A percentile compares a stretch with the other conserved stretches of the same genome.
Conservation (phyloP, 2,888 invertebrate species). For the Osmoderma eremita region DNA sequence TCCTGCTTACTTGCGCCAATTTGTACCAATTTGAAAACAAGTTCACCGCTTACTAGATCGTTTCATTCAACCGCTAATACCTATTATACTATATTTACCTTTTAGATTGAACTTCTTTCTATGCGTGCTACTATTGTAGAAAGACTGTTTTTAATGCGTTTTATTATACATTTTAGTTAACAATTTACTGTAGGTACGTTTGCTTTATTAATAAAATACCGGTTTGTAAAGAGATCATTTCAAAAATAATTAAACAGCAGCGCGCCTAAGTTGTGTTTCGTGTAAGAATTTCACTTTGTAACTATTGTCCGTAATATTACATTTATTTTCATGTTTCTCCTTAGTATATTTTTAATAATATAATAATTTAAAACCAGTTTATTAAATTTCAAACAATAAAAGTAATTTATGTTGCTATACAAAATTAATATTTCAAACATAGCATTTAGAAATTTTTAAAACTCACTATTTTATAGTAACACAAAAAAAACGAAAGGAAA, state of each 20-base stretch:
- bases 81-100: background rate
- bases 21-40: conserved; percentile 11
- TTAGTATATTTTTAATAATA: too few relatives aligned
- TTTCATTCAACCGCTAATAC: background rate
- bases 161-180: background rate
- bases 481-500: too few relatives aligned
- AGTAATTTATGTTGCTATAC: too few relatives aligned
- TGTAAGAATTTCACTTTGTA: too few relatives aligned
- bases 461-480: background rate
- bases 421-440: too few relatives aligned
- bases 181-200: background rate
- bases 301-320: too few relatives aligned
- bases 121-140: background rate
- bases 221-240: background rate
- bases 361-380: too few relatives aligned
- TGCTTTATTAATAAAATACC: background rate
- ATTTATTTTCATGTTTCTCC: too few relatives aligned
- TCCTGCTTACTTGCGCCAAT: background rate
- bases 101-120: conserved; percentile 14
- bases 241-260: too few relatives aligned
- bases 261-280: too few relatives aligned
- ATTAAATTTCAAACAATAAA: too few relatives aligned
- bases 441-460: background rate
- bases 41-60: background rate
- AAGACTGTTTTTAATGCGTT: background rate